Percentiles rank a stretch among this genome's conserved stretches.
phyloP scores from a whole-genome alignment of 37 sponge, comb jelly and placozoan genomes.

The Chondrilla cf. caribensis region DNA sequence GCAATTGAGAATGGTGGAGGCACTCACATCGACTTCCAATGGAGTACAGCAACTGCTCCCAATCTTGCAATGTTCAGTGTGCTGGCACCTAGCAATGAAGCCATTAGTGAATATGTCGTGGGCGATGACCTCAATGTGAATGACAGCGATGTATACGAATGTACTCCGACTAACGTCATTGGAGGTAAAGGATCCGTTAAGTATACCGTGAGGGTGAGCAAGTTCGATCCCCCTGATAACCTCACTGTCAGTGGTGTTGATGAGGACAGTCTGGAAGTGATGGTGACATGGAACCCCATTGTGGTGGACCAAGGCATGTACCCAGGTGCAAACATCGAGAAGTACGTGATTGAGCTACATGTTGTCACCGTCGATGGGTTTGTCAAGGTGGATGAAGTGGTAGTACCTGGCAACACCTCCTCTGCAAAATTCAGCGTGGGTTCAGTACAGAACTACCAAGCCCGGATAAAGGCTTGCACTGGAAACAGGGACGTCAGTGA shows the following conservation, averaged over 20 bases:
- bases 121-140: not conserved
- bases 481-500: not conserved
- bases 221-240: not conserved
- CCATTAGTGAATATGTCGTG: not conserved
- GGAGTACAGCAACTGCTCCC: not conserved
- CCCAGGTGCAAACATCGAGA: not conserved
- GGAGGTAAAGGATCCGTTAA: not conserved
- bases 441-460: not conserved
- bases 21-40: not conserved
- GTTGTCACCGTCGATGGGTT: constrained; percentile 5
- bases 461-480: not conserved
- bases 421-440: not conserved
- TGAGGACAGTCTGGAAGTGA: not conserved
- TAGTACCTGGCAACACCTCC: not conserved
- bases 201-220: not conserved
- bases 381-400: not conserved
- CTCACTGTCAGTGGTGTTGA: not conserved
- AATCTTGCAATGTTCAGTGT: too few relatives aligned
- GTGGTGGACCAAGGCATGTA: not conserved
- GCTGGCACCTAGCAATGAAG: not conserved
- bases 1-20: not conserved
- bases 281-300: constrained; percentile 10
- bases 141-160: not conserved
- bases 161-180: not conserved
- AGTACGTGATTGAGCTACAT: not conserved